phyloP scores from a whole-genome alignment of 2,113 vertebrate genomes.

The Lamprotornis superbus region DNA sequence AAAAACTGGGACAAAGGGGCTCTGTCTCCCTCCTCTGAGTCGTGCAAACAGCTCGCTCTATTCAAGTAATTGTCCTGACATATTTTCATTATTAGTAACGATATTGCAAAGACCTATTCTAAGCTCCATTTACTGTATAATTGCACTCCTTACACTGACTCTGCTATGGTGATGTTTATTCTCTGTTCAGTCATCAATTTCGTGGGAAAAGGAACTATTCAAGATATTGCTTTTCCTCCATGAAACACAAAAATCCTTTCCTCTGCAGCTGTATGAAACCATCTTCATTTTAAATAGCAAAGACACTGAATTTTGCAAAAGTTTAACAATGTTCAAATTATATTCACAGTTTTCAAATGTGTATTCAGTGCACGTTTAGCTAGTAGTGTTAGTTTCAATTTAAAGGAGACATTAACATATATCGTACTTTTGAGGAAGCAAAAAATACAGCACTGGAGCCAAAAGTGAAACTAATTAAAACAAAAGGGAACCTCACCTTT shows the following conservation, averaged over 20 bases:
- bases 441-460: background rate
- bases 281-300: background rate
- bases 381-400: background rate
- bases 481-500: background rate
- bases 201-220: fast-evolving
- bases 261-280: background rate
- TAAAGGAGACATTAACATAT: background rate
- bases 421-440: background rate
- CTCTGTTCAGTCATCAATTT: background rate
- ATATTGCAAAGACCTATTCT: background rate
- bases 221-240: background rate
- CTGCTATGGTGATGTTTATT: background rate
- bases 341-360: background rate
- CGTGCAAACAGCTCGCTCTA: background rate
- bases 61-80: background rate
- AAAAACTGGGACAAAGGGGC: background rate
- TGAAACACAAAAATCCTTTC: background rate
- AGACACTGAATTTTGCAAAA: background rate
- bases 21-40: background rate
- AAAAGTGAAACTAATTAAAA: background rate
- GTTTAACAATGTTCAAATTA: background rate
- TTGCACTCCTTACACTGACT: background rate
- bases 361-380: background rate
- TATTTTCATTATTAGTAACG: background rate
- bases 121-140: background rate